phyloP scores from a whole-genome alignment of 2,797 vertebrate species.

The Characodon lateralis region DNA sequence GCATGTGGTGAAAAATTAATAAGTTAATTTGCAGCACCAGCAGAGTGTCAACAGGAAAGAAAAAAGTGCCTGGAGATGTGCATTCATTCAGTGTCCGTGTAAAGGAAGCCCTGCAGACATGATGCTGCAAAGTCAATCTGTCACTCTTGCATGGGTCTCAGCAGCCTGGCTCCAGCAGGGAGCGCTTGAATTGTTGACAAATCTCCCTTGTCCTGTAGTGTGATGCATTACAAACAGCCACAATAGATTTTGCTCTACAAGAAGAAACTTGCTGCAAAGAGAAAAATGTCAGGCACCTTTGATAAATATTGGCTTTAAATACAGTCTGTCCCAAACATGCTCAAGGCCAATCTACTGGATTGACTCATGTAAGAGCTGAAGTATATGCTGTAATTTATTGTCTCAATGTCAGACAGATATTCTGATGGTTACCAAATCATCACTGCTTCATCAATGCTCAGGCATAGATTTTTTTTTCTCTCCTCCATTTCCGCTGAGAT shows the following conservation, averaged over 20 bases:
- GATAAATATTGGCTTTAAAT: constrained; percentile 67
- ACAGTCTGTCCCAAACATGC: constrained; percentile 44
- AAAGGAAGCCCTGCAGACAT: constrained; percentile 59
- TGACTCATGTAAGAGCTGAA: constrained; percentile 50
- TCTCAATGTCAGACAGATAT: constrained; percentile 26
- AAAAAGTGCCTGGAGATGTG: constrained; percentile 59
- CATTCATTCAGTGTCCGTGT: constrained; percentile 49
- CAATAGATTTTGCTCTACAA: constrained; percentile 57
- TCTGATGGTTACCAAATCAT: constrained; percentile 59
- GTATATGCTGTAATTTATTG: constrained; percentile 45
- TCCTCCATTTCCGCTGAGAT: constrained; percentile 48
- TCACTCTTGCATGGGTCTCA: constrained; percentile 53
- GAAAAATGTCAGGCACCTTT: constrained; percentile 57
- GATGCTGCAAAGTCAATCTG: constrained; percentile 58
- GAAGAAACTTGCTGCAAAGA: constrained; percentile 50
- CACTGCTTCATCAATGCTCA: constrained; percentile 53
- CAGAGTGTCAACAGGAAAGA: constrained; percentile 67
- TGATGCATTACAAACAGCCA: constrained; percentile 67
- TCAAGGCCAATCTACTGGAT: constrained; percentile 41
- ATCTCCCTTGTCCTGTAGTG: constrained; percentile 57
- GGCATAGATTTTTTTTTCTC: constrained; percentile 10
- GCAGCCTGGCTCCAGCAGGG: constrained; percentile 49
- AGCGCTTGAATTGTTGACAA: constrained; percentile 67
- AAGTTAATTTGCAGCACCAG: constrained; percentile 77
- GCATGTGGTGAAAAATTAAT: constrained; percentile 79